Percentiles rank a stretch among this genome's conserved stretches.
phyloP scores from a whole-genome alignment of 2,113 vertebrate genomes.

The Cyphomyrus discorhynchus region DNA sequence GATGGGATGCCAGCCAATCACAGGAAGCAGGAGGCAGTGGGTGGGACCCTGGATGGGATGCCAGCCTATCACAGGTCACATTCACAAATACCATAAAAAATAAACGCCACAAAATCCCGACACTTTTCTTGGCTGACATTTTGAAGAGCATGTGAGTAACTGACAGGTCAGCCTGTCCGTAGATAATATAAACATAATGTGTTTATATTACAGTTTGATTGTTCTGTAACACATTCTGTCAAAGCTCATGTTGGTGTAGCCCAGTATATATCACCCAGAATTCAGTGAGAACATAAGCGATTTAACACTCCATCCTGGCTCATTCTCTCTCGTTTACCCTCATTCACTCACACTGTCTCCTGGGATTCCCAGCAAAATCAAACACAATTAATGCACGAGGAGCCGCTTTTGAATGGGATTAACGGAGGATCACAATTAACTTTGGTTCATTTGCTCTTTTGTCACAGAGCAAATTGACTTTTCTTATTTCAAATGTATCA shows the following conservation, averaged over 20 bases:
- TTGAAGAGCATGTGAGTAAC: background rate
- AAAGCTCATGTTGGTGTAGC: background rate
- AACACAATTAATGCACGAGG: background rate
- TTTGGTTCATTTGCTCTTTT: background rate
- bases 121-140: background rate
- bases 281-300: background rate
- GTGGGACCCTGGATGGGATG: background rate
- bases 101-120: background rate
- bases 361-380: background rate
- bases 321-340: background rate
- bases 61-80: background rate
- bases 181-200: background rate
- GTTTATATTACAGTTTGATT: background rate
- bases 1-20: background rate
- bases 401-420: background rate
- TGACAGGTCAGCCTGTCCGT: background rate
- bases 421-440: background rate
- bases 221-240: background rate
- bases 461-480: background rate
- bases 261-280: background rate
- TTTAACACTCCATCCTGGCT: background rate
- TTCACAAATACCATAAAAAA: background rate
- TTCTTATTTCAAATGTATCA: background rate
- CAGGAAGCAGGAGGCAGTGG: background rate
- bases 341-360: background rate